phyloP scores from a whole-genome alignment of 1,140 invertebrate species.

The Pogonomyrmex californicus region DNA sequence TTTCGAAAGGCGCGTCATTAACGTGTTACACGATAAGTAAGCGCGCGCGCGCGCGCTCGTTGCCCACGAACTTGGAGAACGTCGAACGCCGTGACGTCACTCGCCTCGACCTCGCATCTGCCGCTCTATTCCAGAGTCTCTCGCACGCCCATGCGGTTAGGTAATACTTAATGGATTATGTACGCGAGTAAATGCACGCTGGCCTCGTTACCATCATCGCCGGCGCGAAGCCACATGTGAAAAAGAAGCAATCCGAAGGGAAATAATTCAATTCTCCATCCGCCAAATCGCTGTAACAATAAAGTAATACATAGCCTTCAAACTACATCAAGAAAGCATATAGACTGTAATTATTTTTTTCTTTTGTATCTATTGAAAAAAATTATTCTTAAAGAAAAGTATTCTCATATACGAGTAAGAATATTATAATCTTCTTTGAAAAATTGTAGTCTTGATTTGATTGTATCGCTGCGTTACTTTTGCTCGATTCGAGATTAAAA shows the following conservation, averaged over 20 bases:
- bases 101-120: conserved; percentile 69
- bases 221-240: conserved; percentile 8
- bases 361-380: no score
- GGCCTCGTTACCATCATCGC: conserved; percentile 30
- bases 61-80: conserved; percentile 75
- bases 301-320: neutral
- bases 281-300: neutral
- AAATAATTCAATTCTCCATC: conserved; percentile 40
- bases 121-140: conserved; percentile 71
- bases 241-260: conserved; percentile 6
- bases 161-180: conserved; percentile 67
- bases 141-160: conserved; percentile 59
- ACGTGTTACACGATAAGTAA: neutral
- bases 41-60: neutral
- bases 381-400: no score
- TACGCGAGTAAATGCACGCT: conserved; percentile 39
- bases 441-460: no score
- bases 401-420: no score
- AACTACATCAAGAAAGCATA: neutral
- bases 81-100: conserved; percentile 72
- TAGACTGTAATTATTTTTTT: neutral
- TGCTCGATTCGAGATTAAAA: no score
- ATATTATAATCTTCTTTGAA: no score
- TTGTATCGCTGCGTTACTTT: no score
- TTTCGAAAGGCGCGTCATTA: conserved; percentile 30